Evolutionary conservation across 1,140 invertebrate species (phyloP), one percentile per base, ranked within the genome.

Genomic region (Choristoneura fumiferana): DNA sequence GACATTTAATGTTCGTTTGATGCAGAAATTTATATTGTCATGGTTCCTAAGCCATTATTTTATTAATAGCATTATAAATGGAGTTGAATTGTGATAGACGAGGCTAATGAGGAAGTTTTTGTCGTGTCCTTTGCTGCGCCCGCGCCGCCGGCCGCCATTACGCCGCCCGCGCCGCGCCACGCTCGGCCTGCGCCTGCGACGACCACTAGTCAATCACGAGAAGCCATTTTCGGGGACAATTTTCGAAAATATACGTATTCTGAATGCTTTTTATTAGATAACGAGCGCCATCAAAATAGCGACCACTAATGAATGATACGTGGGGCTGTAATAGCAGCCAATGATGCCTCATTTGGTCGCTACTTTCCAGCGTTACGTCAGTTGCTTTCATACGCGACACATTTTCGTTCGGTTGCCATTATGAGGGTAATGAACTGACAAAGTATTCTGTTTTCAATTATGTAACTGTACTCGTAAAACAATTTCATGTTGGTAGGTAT

Each of bases 21-120:
- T 77, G 68, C 72, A 65, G 71, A 76, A 71, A 73, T 68, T 69
- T 64, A 63, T 78, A 78, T 76, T 78, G 70, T 72, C 62, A 64
- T 75, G 68, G 66, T 60, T 3, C 22, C 22, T 29, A 33, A 58
- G 40, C 53, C 62, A 78, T 82, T 81, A 84, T 79, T 75, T 71
- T 84, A 84, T 86, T 81, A 86, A 84, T 83, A 84, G 78, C 75
- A 79, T 84, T 84, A 83, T 84, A 82, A 84, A 83, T 83, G 77
- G 68, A 74, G 66, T 45, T 63, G 63, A 60, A 81, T 78, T 78
- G 78, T 78, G 65, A 71, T 77, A 78, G 71, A 58, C 69, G 69
- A 57, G 67, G 65, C 73, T 78, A 81, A 80, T 81, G 70, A 71
- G 73, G 29, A 56, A 55, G 69, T 82, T 80, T 82, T 82, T 78